phyloP scores from a whole-genome alignment of 1,140 invertebrate species.

The Sesamia nonagrioides region DNA sequence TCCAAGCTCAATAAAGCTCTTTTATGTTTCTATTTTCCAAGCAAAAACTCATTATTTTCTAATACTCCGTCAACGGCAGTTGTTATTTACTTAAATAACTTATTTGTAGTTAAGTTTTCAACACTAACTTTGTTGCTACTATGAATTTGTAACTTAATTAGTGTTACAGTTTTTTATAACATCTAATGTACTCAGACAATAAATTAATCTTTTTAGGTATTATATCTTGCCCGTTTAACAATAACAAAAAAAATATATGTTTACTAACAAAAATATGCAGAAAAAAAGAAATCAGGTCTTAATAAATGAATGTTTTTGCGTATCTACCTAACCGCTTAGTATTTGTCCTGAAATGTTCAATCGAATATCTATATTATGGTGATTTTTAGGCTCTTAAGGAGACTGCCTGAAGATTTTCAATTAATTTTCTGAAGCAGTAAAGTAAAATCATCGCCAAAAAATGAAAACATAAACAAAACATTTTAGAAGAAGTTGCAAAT shows the following conservation, averaged over 20 bases:
- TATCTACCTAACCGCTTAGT: not conserved
- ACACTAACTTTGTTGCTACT: not conserved
- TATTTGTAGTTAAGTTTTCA: not conserved
- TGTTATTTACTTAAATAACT: not conserved
- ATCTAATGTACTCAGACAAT: not conserved
- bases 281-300: not conserved
- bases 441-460: not conserved
- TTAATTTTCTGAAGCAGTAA: not conserved
- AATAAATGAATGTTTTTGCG: not conserved
- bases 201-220: not conserved
- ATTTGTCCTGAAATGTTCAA: too few species aligned
- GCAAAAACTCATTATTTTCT: not conserved
- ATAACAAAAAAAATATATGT: not conserved
- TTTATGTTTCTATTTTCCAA: not conserved
- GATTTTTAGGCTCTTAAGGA: not conserved
- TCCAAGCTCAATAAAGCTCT: not conserved
- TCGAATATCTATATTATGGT: too few species aligned
- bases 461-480: conserved; percentile 30
- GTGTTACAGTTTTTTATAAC: not conserved
- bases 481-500: not conserved
- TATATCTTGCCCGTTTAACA: not conserved
- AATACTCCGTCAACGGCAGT: not conserved
- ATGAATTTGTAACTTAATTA: not conserved
- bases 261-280: not conserved
- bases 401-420: not conserved